Evolutionary conservation across 2,888 invertebrate genomes (phyloP).

Genomic region (Xestobium rufovillosum): DNA sequence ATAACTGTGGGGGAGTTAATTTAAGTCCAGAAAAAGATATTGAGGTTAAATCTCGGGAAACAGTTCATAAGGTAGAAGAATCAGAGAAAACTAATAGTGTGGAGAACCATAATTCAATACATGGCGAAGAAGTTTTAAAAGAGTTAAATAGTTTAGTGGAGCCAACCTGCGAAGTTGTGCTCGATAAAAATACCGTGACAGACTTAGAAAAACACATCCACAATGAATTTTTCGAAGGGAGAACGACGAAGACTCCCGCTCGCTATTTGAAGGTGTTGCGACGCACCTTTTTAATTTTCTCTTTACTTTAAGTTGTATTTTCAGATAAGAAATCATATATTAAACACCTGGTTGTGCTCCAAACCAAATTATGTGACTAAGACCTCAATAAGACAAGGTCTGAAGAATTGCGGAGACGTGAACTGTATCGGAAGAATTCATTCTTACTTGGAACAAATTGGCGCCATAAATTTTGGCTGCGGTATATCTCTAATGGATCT

Average conservation of each 20-base stretch:
- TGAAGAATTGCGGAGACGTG: conserved; percentile 56
- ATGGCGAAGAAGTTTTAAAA: conserved; percentile 27
- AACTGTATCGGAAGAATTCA: conserved; percentile 55
- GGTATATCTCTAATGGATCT: conserved; percentile 38
- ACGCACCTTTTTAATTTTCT: neutral
- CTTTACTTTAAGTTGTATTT: no score
- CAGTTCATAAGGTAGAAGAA: neutral
- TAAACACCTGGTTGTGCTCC: conserved; percentile 47
- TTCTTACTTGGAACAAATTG: conserved; percentile 53
- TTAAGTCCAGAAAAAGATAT: conserved; percentile 11
- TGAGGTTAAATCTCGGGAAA: conserved; percentile 5
- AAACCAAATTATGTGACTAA: conserved; percentile 53
- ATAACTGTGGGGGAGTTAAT: no score
- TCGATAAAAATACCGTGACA: conserved; percentile 41
- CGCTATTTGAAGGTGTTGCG: conserved; percentile 50
- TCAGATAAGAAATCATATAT: conserved; percentile 52
- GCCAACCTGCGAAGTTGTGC: conserved; percentile 42
- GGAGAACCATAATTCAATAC: no score
- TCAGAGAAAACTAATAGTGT: conserved; percentile 3
- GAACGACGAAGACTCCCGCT: conserved; percentile 48
- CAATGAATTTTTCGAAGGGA: conserved; percentile 51
- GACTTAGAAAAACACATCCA: conserved; percentile 50
- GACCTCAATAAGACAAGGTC: conserved; percentile 49
- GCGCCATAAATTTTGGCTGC: conserved; percentile 57
- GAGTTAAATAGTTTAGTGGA: conserved; percentile 38